Percentiles rank a stretch among this genome's conserved stretches.
These are phyloP conservation scores for Ophiothrix spiculata DNA, from an alignment of 35 echinoderm and acorn worm genomes.

Conservation along the genomic window DNA sequence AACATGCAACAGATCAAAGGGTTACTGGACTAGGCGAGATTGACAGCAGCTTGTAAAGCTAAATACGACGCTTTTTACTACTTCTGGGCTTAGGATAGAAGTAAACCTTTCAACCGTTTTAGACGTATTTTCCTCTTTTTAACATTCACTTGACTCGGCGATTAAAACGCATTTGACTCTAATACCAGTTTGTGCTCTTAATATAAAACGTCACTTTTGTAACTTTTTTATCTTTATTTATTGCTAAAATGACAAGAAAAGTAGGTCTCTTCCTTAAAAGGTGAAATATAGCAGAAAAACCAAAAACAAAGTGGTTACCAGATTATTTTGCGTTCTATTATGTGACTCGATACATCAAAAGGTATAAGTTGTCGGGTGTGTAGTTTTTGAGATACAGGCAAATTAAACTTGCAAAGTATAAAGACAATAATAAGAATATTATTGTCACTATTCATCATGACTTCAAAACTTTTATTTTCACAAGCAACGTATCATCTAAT, in stretches of 20 bases:
- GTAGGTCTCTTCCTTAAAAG: constrained; percentile 8
- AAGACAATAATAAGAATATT: too few relatives aligned
- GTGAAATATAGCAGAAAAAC: too few relatives aligned
- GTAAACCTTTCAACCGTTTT: neutral
- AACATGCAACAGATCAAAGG: constrained; percentile 5
- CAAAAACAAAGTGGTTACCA: too few relatives aligned
- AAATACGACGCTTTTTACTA: neutral
- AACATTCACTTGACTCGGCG: neutral
- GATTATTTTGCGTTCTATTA: too few relatives aligned
- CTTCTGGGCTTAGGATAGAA: neutral
- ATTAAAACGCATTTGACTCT: neutral
- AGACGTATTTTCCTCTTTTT: neutral
- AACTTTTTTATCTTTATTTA: neutral
- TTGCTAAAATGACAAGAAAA: neutral
- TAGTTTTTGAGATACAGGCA: too few relatives aligned
- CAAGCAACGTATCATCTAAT: too few relatives aligned
- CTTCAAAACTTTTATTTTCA: too few relatives aligned
- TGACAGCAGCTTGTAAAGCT: neutral
- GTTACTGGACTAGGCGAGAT: constrained; percentile 5
- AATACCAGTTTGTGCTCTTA: neutral
- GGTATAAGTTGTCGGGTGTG: too few relatives aligned
- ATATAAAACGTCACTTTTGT: neutral
- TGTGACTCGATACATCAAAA: too few relatives aligned
- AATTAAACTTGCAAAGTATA: too few relatives aligned
- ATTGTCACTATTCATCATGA: too few relatives aligned